These are phyloP conservation scores for Thalassarche chlororhynchos DNA, from an alignment of 2,113 vertebrate species.

Conservation along the genomic window DNA sequence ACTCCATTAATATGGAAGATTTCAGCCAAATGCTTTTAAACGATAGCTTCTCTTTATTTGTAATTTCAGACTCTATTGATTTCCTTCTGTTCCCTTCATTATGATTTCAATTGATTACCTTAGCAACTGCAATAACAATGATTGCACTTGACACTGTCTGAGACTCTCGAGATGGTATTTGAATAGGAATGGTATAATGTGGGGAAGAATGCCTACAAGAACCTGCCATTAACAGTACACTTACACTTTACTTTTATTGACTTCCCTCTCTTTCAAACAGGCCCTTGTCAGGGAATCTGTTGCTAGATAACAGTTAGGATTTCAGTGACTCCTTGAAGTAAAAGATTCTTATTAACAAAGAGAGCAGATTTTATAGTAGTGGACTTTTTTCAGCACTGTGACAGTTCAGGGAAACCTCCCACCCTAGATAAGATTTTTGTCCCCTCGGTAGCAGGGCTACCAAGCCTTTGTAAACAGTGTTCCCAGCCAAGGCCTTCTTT, in stretches of 20 bases:
- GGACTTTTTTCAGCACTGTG: neutral
- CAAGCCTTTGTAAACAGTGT: neutral
- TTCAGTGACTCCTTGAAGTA: slow-evolving; percentile 45
- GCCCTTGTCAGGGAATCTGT: slow-evolving; percentile 69
- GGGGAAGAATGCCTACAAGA: slow-evolving; percentile 77
- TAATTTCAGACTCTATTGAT: slow-evolving; percentile 89
- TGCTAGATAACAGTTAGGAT: slow-evolving; percentile 56
- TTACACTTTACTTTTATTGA: slow-evolving; percentile 85
- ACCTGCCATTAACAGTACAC: slow-evolving; percentile 80
- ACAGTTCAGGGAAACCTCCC: neutral
- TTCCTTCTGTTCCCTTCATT: slow-evolving; percentile 90
- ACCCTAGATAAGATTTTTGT: neutral
- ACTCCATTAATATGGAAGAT: slow-evolving; percentile 88
- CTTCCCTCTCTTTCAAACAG: slow-evolving; percentile 70
- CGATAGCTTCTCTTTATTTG: slow-evolving; percentile 87
- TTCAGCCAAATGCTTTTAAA: slow-evolving; percentile 89
- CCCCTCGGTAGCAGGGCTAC: neutral
- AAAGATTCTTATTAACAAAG: slow-evolving; percentile 48
- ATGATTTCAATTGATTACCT: slow-evolving; percentile 89
- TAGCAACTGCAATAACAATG: slow-evolving; percentile 84
- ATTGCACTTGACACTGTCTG: slow-evolving; percentile 85
- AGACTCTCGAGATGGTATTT: slow-evolving; percentile 82
- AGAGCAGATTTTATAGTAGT: neutral
- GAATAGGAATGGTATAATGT: slow-evolving; percentile 86
- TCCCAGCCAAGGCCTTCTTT: neutral